Base-by-base conservation (phyloP, 2,113 vertebrate genomes). In the Murina feae region DNA sequence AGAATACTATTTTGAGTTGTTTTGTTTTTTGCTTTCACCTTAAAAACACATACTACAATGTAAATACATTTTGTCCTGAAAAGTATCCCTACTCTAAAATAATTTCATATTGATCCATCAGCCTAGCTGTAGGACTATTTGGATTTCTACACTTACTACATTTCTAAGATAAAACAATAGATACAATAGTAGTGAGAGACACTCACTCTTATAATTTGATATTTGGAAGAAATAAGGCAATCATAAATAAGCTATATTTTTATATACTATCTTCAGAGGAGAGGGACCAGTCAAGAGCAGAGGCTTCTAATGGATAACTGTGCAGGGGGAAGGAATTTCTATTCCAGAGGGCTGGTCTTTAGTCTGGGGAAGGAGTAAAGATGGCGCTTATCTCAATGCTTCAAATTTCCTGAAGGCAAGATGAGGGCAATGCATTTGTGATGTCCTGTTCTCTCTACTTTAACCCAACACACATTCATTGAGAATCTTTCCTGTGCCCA, bases 131-230 rank as follows among this genome's bases (percentile, higher is more conserved):
- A 49, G 42, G 53, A 72, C 28, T 81, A 32, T 82, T 87, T 87
- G 87, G 30, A 68, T 74, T 79, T 96, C 49, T 83, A n/a, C 10
- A 69, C 21, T 91, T 68, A 68, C n/a, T 91, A 71, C 78, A 75
- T 8, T 87, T 91, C 83, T 82, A 86, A 86, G 30, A 82, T 20
- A 75, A 78, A 82, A 53, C 32, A 86, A 20, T 63, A 69, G 30
- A 71, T 68, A 4, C 39, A 80, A 44, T n/a, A 80, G 28, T 91
- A 79, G 63, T 55, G 25, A 35, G 13, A 88, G 28, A 72, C 9
- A 79, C 16, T 87, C 23, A 47, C 42, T 72, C 55, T 86, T 81
- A 2, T 68, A 82, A 72, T 44, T 53, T 89, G 44, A 58, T 86
- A 78, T 84, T 74, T 92, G n/a, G 58, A 86, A 94, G 60, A 76